Base-by-base conservation (phyloP, 2,888 invertebrate species). In the Troilus luridus region DNA sequence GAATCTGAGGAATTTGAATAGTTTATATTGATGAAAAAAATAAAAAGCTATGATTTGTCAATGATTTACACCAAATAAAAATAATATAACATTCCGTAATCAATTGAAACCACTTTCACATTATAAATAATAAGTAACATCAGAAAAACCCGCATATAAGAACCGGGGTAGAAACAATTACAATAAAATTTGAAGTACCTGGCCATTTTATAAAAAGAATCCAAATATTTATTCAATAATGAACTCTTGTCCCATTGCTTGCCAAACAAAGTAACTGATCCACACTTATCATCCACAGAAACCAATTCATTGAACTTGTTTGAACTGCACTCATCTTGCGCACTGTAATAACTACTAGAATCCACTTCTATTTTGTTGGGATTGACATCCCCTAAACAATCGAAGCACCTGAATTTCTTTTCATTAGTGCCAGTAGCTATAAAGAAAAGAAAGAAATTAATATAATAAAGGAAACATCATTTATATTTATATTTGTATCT, bases 221-320 rank as follows among this genome's bases (percentile, higher is more conserved):
- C 92, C 88, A 92, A 58, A 72, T 92, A 91, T 59, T 90, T 90
- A 14, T 92, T 88, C n/a, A 93, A 88, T 60, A 92, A 90, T 41
- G 93, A 89, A 9, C 93, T 93, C 81, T 91, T 92, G 91, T 93
- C 92, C 92, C 92, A 93, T 0, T 91, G 91, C 60, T 91, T 89
- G 17, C 92, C 92, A 90, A 93, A 93, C 14, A 93, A 88, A 77
- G 59, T 64, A 10, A 89, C 72, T 56, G 21, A 58, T 54, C 91
- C 91, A 17, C 27, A 88, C 58, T 88, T 91, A 91, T 90, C 56
- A 54, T 85, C n/a, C 0, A 85, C 56, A 0, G 41, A 21, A 54
- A 81, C 27, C 17, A 5, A n/a, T 27, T 56, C 64, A n/a, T 17
- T 59, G 10, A 24, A 21, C 19, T 90, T 60, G 9, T 21, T 77